A percentile compares a stretch with the other conserved stretches of the same genome.
Conservation (phyloP, 2,113 vertebrate species). For the Rhynchomys soricoides region DNA sequence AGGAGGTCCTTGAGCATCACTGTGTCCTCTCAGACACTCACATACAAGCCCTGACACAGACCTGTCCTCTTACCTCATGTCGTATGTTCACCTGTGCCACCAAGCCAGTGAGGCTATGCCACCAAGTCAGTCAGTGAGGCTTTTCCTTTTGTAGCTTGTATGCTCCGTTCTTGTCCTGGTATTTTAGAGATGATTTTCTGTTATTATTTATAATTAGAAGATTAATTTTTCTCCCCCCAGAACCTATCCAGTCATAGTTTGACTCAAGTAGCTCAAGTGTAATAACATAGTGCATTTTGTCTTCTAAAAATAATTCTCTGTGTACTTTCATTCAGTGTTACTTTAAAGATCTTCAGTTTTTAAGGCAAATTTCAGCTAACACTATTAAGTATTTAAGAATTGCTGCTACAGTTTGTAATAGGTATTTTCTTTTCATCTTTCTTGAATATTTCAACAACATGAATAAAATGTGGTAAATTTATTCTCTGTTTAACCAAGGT, state of each 20-base stretch:
- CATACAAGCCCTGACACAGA: background rate
- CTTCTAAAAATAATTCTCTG: slow-evolving; percentile 39
- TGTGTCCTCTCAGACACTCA: background rate
- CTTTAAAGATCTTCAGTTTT: slow-evolving; percentile 38
- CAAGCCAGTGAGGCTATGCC: background rate
- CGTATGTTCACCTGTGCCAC: background rate
- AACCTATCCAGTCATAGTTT: background rate
- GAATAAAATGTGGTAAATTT: background rate
- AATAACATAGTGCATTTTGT: slow-evolving; percentile 41
- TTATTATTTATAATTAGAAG: slow-evolving; percentile 20
- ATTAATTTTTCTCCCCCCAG: background rate
- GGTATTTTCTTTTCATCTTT: slow-evolving; percentile 16
- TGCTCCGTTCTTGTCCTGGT: background rate
- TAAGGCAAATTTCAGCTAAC: slow-evolving; percentile 41
- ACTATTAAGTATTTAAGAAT: slow-evolving; percentile 18
- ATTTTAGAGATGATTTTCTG: slow-evolving; percentile 21
- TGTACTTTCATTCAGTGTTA: background rate
- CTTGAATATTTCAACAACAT: slow-evolving; percentile 35
- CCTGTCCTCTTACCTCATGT: background rate
- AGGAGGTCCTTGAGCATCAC: background rate
- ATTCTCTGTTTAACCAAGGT: slow-evolving; percentile 42
- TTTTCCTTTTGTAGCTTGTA: background rate
- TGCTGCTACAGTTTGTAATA: slow-evolving; percentile 34
- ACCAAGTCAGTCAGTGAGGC: background rate
- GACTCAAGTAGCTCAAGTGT: slow-evolving; percentile 33